phyloP scores from a whole-genome alignment of 1,140 invertebrate species.

The Nebria ingens region DNA sequence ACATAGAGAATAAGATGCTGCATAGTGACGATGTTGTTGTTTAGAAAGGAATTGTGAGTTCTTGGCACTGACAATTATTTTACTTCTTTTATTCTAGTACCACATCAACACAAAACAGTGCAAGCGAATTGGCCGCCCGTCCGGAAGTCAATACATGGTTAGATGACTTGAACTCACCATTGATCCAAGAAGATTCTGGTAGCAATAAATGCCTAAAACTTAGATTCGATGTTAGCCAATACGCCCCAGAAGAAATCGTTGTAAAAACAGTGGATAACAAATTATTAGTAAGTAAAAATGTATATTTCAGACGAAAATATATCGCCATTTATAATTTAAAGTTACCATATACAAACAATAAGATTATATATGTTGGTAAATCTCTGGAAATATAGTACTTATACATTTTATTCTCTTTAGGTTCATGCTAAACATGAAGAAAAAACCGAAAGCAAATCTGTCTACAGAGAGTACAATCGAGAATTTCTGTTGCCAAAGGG shows the following conservation, averaged over 20 bases:
- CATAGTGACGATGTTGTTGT: too few species aligned
- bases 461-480: slow-evolving; percentile 91
- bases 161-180: slow-evolving; percentile 78
- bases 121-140: slow-evolving; percentile 39
- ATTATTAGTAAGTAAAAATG: slow-evolving; percentile 64
- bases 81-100: slow-evolving; percentile 38
- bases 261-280: slow-evolving; percentile 95
- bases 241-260: slow-evolving; percentile 89
- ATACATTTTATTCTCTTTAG: too few species aligned
- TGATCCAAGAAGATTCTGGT: slow-evolving; percentile 82
- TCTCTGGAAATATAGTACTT: too few species aligned
- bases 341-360: too few species aligned
- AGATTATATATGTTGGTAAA: too few species aligned
- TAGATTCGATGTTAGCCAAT: slow-evolving; percentile 89
- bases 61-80: too few species aligned
- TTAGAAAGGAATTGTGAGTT: too few species aligned
- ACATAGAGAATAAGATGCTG: too few species aligned
- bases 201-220: slow-evolving; percentile 83
- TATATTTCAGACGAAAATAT: slow-evolving; percentile 7
- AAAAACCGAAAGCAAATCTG: slow-evolving; percentile 85
- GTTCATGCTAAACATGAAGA: slow-evolving; percentile 95
- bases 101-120: slow-evolving; percentile 43
- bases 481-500: slow-evolving; percentile 91
- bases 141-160: slow-evolving; percentile 50
- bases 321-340: not conserved